A percentile compares a stretch with the other conserved stretches of the same genome.
These are phyloP conservation scores for Eustalomyia histrio DNA, from an alignment of 2,888 invertebrate genomes.

Conservation along the genomic window DNA sequence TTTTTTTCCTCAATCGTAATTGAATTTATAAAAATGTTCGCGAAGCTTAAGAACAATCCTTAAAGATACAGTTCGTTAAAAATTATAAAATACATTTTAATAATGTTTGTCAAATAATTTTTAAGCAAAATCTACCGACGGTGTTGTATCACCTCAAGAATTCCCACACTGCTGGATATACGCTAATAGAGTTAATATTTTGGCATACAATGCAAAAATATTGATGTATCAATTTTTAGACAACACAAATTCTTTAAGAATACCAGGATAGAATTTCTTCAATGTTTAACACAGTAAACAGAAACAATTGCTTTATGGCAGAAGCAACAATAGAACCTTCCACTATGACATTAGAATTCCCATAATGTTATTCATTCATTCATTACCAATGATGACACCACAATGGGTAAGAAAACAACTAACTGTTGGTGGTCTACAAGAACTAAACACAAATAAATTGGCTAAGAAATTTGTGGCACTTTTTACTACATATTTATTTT, in stretches of 20 bases:
- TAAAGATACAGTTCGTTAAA: too few relatives aligned
- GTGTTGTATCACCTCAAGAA: background rate
- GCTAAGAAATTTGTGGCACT: constrained; percentile 12
- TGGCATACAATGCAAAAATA: constrained; percentile 16
- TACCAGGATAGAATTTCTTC: constrained; percentile 29
- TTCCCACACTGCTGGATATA: constrained; percentile 32
- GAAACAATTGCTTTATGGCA: constrained; percentile 20
- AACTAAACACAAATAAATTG: constrained; percentile 42
- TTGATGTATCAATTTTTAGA: constrained; percentile 37
- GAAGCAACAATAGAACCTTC: constrained; percentile 35
- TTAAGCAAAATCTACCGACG: background rate
- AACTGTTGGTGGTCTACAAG: constrained; percentile 59
- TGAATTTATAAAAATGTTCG: too few relatives aligned
- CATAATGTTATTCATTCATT: constrained; percentile 65
- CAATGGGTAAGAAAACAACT: constrained; percentile 63
- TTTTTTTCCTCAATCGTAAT: too few relatives aligned
- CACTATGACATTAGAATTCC: constrained; percentile 52
- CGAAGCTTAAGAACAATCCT: too few relatives aligned
- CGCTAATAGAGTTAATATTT: constrained; percentile 43
- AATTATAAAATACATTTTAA: too few relatives aligned
- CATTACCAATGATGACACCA: constrained; percentile 66
- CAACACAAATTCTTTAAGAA: constrained; percentile 11
- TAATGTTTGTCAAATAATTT: too few relatives aligned
- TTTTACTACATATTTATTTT: constrained; percentile 24
- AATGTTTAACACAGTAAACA: constrained; percentile 28